Base-by-base conservation (phyloP, 2,113 vertebrate genomes). In the Alligator sinensis region DNA sequence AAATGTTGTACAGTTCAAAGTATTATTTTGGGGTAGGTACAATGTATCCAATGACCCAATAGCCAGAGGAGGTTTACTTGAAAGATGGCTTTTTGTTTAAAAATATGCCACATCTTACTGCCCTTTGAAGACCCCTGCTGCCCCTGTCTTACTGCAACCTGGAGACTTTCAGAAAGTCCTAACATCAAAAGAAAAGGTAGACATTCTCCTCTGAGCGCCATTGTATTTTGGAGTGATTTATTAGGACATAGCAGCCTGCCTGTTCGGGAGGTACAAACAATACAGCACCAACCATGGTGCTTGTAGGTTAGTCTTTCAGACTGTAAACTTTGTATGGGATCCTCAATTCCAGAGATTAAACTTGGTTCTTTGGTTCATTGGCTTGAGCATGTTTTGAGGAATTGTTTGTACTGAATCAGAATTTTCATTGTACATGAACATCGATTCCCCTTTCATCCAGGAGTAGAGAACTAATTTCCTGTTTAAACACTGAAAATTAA, bases 181-280 rank as follows among this genome's bases (percentile, higher is more conserved):
- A 87, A 81, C 90, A 92, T 95, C 95, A 96, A 94, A 96, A 87
- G 84, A 76, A 60, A 10, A 77, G 0, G 1, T 27, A 15, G 94
- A 60, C 83, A 30, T 17, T 1, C 14, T 93, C 96, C 62, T 96
- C n/a, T 9, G 57, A 2, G 77, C 54, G 81, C 84, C 90, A 81
- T 95, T 95, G 95, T 96, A 85, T 10, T 91, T 3, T 7, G 87
- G 57, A 75, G 89, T 90, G 97, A 96, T 98, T 98, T 94, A 97
- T 97, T 66, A 63, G 68, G 14, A 86, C 89, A 80, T 81, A 81
- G 57, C 87, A 72, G 88, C 85, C 92, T 61, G 84, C 68, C 95
- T 61, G 90, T 86, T 87, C 91, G 2, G 92, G 97, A 98, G 97
- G 92, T 97, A 94, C 87, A 91, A 87, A 92, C 84, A 93, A 93